Evolutionary conservation across 2,888 invertebrate genomes (phyloP), one percentile per base, ranked within the genome.

Genomic region (Watsonalla cultraria): DNA sequence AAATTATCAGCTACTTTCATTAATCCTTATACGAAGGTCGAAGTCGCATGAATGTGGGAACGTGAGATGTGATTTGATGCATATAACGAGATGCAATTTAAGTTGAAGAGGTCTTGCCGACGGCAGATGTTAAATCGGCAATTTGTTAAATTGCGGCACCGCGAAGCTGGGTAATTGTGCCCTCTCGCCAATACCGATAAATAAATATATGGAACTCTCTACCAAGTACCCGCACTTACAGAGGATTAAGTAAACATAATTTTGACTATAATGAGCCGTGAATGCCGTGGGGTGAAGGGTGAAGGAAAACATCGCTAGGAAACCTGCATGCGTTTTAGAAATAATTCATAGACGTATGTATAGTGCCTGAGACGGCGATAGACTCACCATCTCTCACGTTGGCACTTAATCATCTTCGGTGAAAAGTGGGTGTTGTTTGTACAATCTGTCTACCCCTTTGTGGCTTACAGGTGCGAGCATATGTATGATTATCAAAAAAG

Each of bases 141-240:
- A 89, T 88, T 89, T 87, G 72, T 70, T 59, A 88, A 82, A 90
- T 90, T 87, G 85, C 86, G 82, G 80, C 78, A 72, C 80, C 84
- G 77, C 74, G 78, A 74, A 75, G 80, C 68, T 54, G 61, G 55
- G 80, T 86, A 87, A 87, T 88, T 86, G 84, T 78, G 75, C 78
- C 80, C 81, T 79, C 78, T 80, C 69, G 74, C 73, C 69, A 65
- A 70, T 71, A 71, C 65, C 78, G 74, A 83, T 84, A 84, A 86
- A 84, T 86, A 87, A 84, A 83, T 84, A 83, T 76, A 66, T 69
- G 72, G 74, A 61, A 71, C 11, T 42, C 11, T 42, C 42, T 42
- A 37, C 5, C 7, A 37, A 37, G 37, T 37, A 37, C 37, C 37
- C 37, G 37, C 37, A 37, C 42, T 42, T 42, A 42, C 11, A 8